These are phyloP conservation scores for Solenodon paradoxus DNA, from an alignment of 2,113 vertebrate genomes.

Conservation along the genomic window DNA sequence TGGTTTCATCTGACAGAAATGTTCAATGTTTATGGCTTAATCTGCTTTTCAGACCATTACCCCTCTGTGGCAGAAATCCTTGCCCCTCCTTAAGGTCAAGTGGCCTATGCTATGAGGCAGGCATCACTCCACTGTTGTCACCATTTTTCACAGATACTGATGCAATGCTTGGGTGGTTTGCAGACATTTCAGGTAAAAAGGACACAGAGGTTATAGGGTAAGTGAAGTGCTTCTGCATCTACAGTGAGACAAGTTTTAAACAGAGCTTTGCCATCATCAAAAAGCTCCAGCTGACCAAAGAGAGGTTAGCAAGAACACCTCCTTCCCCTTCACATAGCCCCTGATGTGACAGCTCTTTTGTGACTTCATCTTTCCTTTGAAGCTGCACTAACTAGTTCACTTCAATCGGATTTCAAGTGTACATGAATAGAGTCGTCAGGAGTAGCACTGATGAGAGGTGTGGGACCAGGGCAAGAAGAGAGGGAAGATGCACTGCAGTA, in stretches of 20 bases:
- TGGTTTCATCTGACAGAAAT: conserved; percentile 73
- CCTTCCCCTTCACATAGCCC: neutral
- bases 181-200: conserved; percentile 51
- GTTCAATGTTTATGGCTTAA: conserved; percentile 75
- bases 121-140: conserved; percentile 1
- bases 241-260: neutral
- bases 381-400: neutral
- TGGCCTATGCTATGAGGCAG: conserved; percentile 6
- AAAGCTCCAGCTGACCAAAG: neutral
- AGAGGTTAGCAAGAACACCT: neutral
- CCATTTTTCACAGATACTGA: conserved; percentile 28
- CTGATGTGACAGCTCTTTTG: neutral
- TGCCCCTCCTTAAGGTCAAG: conserved; percentile 64
- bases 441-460: neutral
- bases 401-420: conserved; percentile 39
- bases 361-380: neutral
- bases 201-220: conserved; percentile 5
- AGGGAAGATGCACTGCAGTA: neutral
- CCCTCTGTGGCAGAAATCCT: conserved; percentile 35
- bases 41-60: conserved; percentile 65
- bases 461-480: neutral
- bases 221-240: neutral
- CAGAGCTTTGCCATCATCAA: neutral
- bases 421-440: neutral
- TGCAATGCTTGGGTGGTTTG: conserved; percentile 6